A percentile compares a stretch with the other conserved stretches of the same genome.
Evolutionary conservation across 2,797 vertebrate genomes (phyloP).

Genomic region (Phoeniculus purpureus): DNA sequence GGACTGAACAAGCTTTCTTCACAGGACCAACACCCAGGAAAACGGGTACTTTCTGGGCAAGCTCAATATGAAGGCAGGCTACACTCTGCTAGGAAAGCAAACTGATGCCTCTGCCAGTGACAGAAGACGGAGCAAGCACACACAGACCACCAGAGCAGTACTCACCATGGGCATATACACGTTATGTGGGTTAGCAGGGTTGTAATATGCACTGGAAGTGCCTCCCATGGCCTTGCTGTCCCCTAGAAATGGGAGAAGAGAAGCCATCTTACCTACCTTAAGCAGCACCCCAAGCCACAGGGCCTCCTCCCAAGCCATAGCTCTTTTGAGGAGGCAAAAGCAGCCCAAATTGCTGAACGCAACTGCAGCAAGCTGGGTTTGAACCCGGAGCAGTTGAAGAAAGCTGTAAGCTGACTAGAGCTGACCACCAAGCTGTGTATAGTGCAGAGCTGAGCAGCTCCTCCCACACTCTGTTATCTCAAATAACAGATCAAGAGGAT

Average conservation of each 20-base stretch:
- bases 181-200: constrained; percentile 89
- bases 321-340: not conserved
- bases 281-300: not conserved
- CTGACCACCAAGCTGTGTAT: not conserved
- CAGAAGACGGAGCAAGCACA: not conserved
- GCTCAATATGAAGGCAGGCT: not conserved
- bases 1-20: not conserved
- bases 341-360: not conserved
- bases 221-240: constrained; percentile 87
- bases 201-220: constrained; percentile 88
- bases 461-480: too few species aligned
- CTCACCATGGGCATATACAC: constrained; percentile 94
- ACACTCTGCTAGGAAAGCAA: not conserved
- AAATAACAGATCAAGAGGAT: not conserved
- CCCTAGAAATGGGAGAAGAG: constrained; percentile 55
- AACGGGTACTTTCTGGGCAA: accelerated
- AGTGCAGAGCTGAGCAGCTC: not conserved
- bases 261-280: not conserved
- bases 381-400: not conserved
- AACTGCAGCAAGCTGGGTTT: not conserved
- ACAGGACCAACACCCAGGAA: not conserved
- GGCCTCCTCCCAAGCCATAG: not conserved
- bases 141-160: not conserved
- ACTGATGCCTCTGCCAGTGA: not conserved
- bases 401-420: not conserved